Percentiles rank a stretch among this genome's conserved stretches.
Evolutionary conservation across 1,140 invertebrate species (phyloP).

Genomic region (Papilio helenus): DNA sequence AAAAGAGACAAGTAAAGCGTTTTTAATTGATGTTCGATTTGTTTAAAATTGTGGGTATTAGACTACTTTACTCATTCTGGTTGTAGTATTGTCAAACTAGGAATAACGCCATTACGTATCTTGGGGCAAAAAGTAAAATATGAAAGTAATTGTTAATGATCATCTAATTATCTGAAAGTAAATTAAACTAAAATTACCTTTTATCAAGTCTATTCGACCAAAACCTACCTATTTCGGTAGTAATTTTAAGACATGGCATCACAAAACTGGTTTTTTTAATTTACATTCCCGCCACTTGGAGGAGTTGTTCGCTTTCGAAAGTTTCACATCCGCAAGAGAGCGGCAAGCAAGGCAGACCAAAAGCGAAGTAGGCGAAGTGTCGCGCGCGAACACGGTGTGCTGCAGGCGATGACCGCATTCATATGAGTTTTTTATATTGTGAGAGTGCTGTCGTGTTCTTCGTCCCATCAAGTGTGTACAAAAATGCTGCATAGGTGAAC

Average conservation of each 20-base stretch:
- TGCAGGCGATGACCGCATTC: slow-evolving; percentile 81
- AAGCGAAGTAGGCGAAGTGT: slow-evolving; percentile 78
- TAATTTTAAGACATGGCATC: slow-evolving; percentile 56
- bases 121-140: no score
- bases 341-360: slow-evolving; percentile 66
- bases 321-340: slow-evolving; percentile 82
- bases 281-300: slow-evolving; percentile 79
- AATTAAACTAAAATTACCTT: no score
- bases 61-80: no score
- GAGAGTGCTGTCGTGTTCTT: slow-evolving; percentile 79
- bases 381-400: slow-evolving; percentile 80
- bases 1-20: no score
- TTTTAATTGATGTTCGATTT: no score
- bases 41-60: no score
- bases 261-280: slow-evolving; percentile 75
- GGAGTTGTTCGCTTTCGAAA: slow-evolving; percentile 79
- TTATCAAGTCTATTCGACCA: neutral
- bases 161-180: no score
- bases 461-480: slow-evolving; percentile 75
- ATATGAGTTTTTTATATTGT: slow-evolving; percentile 77
- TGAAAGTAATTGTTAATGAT: no score
- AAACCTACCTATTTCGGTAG: slow-evolving; percentile 1
- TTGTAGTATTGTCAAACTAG: no score
- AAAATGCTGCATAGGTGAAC: slow-evolving; percentile 83
- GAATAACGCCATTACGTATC: no score